Evolutionary conservation across 2,888 invertebrate genomes (phyloP), one percentile per base, ranked within the genome.

Genomic region (Perdita meconis): DNA sequence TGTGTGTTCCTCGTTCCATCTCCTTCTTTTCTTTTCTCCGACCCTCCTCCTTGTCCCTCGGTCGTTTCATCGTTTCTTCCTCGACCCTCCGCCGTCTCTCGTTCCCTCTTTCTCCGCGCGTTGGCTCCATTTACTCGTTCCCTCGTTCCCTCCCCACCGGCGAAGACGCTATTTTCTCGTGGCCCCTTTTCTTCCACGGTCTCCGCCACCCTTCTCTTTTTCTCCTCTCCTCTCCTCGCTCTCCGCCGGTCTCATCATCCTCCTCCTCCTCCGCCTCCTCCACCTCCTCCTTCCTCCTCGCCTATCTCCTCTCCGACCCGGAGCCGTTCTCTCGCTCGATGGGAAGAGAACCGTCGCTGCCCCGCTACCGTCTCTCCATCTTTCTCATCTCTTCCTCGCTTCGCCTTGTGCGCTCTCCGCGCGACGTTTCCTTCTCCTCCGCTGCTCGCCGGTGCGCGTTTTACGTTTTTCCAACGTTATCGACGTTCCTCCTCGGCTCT

Each of bases 1-100:
- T 47, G 47, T 47, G 47, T 19, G 22, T 19, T 19, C 63, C 81
- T 77, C 82, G 57, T 67, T 66, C 76, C 80, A 38, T 73, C 80
- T 81, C 73, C 57, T 67, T 75, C 79, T 78, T 63, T 78, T 68
- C 78, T 77, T 76, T 74, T 71, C 92, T 91, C 92, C 91, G 92
- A 92, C 92, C 92, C 90, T 92, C 92, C 90, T 92, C 90, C 90
- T 90, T 89, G 90, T 92, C 92, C 91, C 91, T 92, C 87, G 90
- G 89, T 84, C 87, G 86, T 87, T 84, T 78, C 82, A 78, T 77
- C 87, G 78, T 78, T 80, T 83, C 87, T 84, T 83, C 81, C 85
- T 81, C 84, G 69, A 79, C 78, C 82, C 90, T 90, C 89, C 88
- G 12, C 53, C 13, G 10, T 69, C 67, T 64, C 69, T 57, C 78